Evolutionary conservation across 2,888 invertebrate species (phyloP).

Genomic region (Eilema depressum): DNA sequence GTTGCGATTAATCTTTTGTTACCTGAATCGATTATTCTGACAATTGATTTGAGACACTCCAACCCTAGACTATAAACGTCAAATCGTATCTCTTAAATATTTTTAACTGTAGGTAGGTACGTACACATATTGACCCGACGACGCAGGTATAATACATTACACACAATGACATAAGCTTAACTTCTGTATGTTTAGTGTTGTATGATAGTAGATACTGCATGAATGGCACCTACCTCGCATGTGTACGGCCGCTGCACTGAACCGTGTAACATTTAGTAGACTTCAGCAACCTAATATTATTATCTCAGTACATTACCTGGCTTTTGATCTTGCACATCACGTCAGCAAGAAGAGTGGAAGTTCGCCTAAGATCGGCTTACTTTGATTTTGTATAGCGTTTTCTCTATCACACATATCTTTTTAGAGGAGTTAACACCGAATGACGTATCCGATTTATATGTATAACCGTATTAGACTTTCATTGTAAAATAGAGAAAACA

Average conservation of each 20-base stretch:
- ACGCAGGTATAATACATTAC: neutral
- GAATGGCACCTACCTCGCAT: neutral
- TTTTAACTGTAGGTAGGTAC: too few relatives aligned
- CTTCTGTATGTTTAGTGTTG: neutral
- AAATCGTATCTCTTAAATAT: too few relatives aligned
- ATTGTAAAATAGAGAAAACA: too few relatives aligned
- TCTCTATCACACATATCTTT: neutral
- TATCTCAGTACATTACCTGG: neutral
- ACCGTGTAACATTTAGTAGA: neutral
- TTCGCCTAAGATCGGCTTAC: neutral
- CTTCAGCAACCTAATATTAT: neutral
- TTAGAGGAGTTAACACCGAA: neutral
- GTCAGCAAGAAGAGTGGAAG: neutral
- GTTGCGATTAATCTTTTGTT: too few relatives aligned
- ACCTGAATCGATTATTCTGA: too few relatives aligned
- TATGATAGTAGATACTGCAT: neutral
- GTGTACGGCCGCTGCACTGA: neutral
- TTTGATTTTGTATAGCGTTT: neutral
- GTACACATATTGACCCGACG: neutral
- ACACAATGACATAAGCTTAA: too few relatives aligned
- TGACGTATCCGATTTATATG: too few relatives aligned
- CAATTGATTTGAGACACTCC: too few relatives aligned
- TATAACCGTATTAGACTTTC: too few relatives aligned
- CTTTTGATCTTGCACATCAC: neutral
- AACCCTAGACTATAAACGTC: too few relatives aligned